Conservation (phyloP, 2,888 invertebrate genomes). For the Dyspetes luteomarginatus region DNA sequence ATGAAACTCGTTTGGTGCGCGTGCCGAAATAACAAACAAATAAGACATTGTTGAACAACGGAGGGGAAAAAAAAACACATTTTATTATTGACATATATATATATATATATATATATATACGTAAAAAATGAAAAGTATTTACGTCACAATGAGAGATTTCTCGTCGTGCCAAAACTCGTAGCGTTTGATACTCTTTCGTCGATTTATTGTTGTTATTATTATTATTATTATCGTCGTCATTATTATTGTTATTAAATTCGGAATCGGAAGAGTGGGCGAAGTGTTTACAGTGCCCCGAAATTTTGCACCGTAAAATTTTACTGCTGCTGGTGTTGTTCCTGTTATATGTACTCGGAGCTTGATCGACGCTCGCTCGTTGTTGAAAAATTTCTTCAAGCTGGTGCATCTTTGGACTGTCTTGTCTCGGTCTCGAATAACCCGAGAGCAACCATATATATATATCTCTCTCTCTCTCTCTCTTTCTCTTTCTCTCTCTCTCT, state of each 20-base stretch:
- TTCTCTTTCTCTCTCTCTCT: slow-evolving; percentile 21
- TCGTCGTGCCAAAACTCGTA: not conserved
- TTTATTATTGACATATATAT: not conserved
- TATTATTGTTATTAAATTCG: not conserved
- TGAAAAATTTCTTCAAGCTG: slow-evolving; percentile 1
- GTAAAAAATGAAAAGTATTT: not conserved
- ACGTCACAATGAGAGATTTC: not conserved
- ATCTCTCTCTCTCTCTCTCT: slow-evolving; percentile 35
- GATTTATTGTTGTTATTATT: not conserved
- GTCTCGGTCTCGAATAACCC: not conserved
- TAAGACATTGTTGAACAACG: not conserved
- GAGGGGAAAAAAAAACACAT: not conserved
- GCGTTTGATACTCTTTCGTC: not conserved
- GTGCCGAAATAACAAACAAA: slow-evolving; percentile 36
- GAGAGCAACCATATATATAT: slow-evolving; percentile 39
- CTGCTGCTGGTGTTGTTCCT: too few relatives aligned
- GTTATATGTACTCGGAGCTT: slow-evolving; percentile 16
- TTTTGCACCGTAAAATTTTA: too few relatives aligned
- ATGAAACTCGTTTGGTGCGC: slow-evolving; percentile 45
- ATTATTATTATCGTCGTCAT: not conserved
- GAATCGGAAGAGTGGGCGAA: not conserved
- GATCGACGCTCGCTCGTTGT: slow-evolving; percentile 19
- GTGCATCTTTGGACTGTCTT: not conserved
- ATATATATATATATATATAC: not conserved
- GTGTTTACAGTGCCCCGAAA: slow-evolving; percentile 33